Base-by-base conservation (phyloP, 2,113 vertebrate genomes). In the Pao palembangensis region DNA sequence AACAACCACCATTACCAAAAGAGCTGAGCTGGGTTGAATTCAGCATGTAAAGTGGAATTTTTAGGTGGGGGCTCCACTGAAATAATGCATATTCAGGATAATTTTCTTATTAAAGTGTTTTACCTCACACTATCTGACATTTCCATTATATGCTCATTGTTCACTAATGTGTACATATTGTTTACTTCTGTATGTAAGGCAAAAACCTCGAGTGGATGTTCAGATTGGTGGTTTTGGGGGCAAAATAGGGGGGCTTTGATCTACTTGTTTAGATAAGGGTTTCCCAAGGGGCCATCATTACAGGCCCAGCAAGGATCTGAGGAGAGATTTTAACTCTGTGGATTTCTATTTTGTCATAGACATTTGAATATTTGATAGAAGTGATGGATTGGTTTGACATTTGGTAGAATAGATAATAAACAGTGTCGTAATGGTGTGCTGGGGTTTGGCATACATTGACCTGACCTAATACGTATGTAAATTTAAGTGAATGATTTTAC, bases 251-350 rank as follows among this genome's bases (percentile, higher is more conserved):
- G 53, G 56, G 44, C 50, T 70, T 57, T 70, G 68, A 73, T 73
- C 66, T 71, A 58, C 25, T 50, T 64, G 64, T 50, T 76, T 46
- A 50, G 82, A 74, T 76, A 80, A 78, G 74, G 43, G 51, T 61
- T 68, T 81, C 76, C 80, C 80, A 41, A 53, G 67, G 80, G 76
- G 68, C 59, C 0, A 13, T 34, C 44, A 20, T 57, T 69, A 16
- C 69, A 49, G 57, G 31, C 49, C 56, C 62, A 76, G 42, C 13
- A 21, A 49, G 50, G 63, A 67, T 58, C 62, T 82, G 71, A 79
- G 48, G 71, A 71, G 71, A 64, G 62, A n/a, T 63, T 62, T 50
- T 54, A 69, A 69, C 51, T 70, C 47, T 25, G 47, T 57, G 17
- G 61, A 70, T 64, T 53, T 69, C 58, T 13, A 15, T 56, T 77